Base-by-base conservation (phyloP, 1,140 invertebrate genomes). In the Whitmania pigra region DNA sequence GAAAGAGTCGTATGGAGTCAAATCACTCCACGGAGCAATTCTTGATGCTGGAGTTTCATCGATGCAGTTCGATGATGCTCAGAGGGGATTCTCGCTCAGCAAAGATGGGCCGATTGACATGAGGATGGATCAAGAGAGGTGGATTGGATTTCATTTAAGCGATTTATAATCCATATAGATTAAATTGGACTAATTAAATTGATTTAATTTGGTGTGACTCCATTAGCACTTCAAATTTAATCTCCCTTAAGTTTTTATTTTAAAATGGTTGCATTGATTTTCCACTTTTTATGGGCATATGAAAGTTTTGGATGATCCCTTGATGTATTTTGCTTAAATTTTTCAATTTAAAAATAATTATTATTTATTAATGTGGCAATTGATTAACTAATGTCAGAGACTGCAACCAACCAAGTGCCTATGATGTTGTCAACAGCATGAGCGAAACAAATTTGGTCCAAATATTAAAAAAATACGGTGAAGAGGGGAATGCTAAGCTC, bases 1-100 rank as follows among this genome's bases (percentile, higher is more conserved):
- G 13, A 80, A 83, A 76, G 73, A 83, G 17, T 77, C 86, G 40
- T 83, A 85, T 49, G 80, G 93, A 15, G 83, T 84, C 72, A 87
- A 87, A 72, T 87, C 85, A 36, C 84, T 97, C 31, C 91, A 96
- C 84, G 90, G 89, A 0, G 87, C 94, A 75, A 78, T 97, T 20
- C 92, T 95, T 84, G 93, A 97, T 84, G 89, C 92, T 81, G 94
- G 94, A n/a, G 91, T 89, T 80, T 97, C 93, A 6, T 93, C 92
- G 0, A 95, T 96, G 91, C 94, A 98, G 82, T 88, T 94, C 79
- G 89, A 95, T 78, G 84, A 85, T 76, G 82, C 86, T 2, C 83
- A 86, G 22, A 85, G 94, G 79, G 94, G 94, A 7, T 97, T 98
- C 83, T 87, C 89, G 18, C 76, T 95, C 0, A 88, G 87, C 66